A percentile compares a stretch with the other conserved stretches of the same genome.
phyloP scores from a whole-genome alignment of 2,888 invertebrate genomes.

The Apodemia duryi region DNA sequence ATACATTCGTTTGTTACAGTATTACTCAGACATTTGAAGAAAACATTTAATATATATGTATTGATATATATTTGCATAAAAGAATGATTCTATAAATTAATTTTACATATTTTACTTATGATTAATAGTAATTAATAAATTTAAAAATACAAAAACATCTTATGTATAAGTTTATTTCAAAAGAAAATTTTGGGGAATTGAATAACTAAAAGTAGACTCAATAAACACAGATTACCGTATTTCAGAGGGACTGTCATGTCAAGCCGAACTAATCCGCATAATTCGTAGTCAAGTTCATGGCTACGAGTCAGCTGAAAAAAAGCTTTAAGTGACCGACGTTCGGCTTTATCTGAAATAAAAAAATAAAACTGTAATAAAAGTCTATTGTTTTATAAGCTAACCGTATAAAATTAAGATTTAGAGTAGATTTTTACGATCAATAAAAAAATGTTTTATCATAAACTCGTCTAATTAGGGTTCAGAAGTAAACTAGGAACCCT shows the following conservation, averaged over 20 bases:
- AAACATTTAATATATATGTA: too few species aligned
- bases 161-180: slow-evolving; percentile 28
- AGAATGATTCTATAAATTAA: too few species aligned
- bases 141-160: neutral
- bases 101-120: neutral
- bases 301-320: slow-evolving; percentile 57
- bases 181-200: slow-evolving; percentile 68
- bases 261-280: slow-evolving; percentile 55
- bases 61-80: too few species aligned
- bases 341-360: slow-evolving; percentile 50
- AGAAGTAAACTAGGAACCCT: too few species aligned
- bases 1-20: too few species aligned
- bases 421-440: too few species aligned
- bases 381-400: too few species aligned
- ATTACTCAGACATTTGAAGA: neutral
- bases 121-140: neutral
- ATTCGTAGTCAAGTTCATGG: slow-evolving; percentile 54
- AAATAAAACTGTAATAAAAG: too few species aligned
- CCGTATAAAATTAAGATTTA: too few species aligned
- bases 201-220: slow-evolving; percentile 61
- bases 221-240: slow-evolving; percentile 59
- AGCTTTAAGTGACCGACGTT: slow-evolving; percentile 58
- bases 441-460: too few species aligned
- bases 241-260: slow-evolving; percentile 63
- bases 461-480: too few species aligned